Conservation (phyloP, 2,797 vertebrate species). For the Moxostoma hubbsi region DNA sequence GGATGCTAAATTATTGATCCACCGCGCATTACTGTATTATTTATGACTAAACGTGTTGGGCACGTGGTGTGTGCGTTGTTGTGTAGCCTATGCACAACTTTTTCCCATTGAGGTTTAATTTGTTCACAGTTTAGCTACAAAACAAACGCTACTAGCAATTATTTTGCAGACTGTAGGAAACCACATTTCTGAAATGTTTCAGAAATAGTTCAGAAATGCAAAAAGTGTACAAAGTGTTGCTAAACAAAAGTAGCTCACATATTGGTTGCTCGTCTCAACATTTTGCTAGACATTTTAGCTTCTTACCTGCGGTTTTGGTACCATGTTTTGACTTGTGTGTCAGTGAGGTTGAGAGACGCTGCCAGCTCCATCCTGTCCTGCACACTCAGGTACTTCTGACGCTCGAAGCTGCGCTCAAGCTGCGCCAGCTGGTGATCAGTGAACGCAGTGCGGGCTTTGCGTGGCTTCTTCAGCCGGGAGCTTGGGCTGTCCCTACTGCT, state of each 20-base stretch:
- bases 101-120: neutral
- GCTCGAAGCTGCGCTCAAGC: slow-evolving; percentile 96
- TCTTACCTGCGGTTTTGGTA: slow-evolving; percentile 97
- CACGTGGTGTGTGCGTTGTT: slow-evolving; percentile 56
- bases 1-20: slow-evolving; percentile 87
- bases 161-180: neutral
- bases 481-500: slow-evolving; percentile 94
- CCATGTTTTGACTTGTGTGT: slow-evolving; percentile 99
- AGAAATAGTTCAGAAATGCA: neutral
- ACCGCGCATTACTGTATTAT: slow-evolving; percentile 83
- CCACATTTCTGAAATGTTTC: neutral
- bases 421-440: slow-evolving; percentile 96
- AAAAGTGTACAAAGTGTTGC: neutral
- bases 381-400: slow-evolving; percentile 97
- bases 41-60: slow-evolving; percentile 78
- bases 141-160: neutral
- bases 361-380: slow-evolving; percentile 99
- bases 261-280: neutral
- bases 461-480: slow-evolving; percentile 93
- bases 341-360: slow-evolving; percentile 95
- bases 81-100: slow-evolving; percentile 2
- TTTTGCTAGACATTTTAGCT: neutral
- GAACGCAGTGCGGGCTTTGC: slow-evolving; percentile 98
- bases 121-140: neutral
- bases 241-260: neutral